Base-by-base conservation (phyloP, 2,888 invertebrate genomes). In the Macropis europaea region DNA sequence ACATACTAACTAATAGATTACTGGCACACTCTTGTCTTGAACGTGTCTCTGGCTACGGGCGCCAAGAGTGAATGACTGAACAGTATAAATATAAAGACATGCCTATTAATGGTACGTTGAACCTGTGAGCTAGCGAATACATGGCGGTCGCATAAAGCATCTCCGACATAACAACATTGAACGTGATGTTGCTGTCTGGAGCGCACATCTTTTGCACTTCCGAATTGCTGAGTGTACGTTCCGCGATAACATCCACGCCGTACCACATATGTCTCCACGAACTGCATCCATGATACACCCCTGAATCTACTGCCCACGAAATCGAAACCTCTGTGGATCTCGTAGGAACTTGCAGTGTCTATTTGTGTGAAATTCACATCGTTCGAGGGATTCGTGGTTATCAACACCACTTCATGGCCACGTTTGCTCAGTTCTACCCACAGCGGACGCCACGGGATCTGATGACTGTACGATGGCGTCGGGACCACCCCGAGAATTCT, bases 101-200 rank as follows among this genome's bases (percentile, higher is more conserved):
- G 80, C 85, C 90, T 61, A 94, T 92, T 40, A 92, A 90, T 2
- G 93, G 92, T 24, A 89, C 91, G 30, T 91, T 86, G 80, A 93
- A 93, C 76, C 91, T 91, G 42, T 92, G 90, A 17, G 92, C 92
- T 17, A 92, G 90, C 0, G 91, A 92, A 61, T 91, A 92, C 34
- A 92, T 82, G 0, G 91, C 57, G 0, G 92, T 92, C 3, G 91
- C 40, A 1, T 1, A 88, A 5, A 92, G 89, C n/a, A 91, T 90
- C 85, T 93, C 93, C 2, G 91, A 90, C 36, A 93, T 87, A 0
- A 93, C 91, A 28, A 93, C 82, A 84, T 93, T 93, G 75, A 93
- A 93, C 60, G 90, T 89, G 22, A 91, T 86, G 28, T 90, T 52
- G 22, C 78, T 82, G 6, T 67, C 38, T 0, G 64, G 50, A 3